Evolutionary conservation across 2,113 vertebrate species (phyloP), one percentile per base, ranked within the genome.

Genomic region (Colinus virginianus): DNA sequence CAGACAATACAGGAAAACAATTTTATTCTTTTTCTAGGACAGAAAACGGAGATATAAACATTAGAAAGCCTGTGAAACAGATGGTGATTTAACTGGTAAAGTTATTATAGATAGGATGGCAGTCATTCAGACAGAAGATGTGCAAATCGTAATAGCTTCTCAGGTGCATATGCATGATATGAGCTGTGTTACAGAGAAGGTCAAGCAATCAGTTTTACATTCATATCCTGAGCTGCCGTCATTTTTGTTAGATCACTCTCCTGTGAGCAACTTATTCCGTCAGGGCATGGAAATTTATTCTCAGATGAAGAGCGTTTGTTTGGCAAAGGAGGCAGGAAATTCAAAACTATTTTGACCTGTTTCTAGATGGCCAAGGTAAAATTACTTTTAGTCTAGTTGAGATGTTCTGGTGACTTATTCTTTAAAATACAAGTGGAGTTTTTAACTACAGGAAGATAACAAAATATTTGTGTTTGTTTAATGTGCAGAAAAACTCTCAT

Each of bases 171-270:
- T 84, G 91, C 87, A 64, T 75, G 88, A 86, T 90, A 96, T 3
- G 78, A 92, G 36, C 84, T 75, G 74, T 66, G 90, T 75, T 93
- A 85, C 83, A 70, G 85, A 69, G 68, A 71, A 90, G 78, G 86
- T 86, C 95, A 95, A 95, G 91, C 79, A 91, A 94, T 95, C 90
- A 34, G 69, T 94, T 96, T 95, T 90, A 78, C 75, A 78, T 95
- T 95, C 77, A 78, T 88, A 84, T 86, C 90, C 93, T 78, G 87
- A 95, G 74, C 69, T 38, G 48, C 38, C 63, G 61, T 94, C 88
- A 84, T 94, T 93, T 94, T 91, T 90, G 80, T 90, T 88, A 95
- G 77, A 77, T 81, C 83, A 63, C 72, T 97, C 61, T 95, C 78
- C 78, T 97, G 84, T 88, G 93, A 96, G 91, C 90, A 88, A 86